These are phyloP conservation scores for Agrypnia vestita DNA, from an alignment of 1,140 invertebrate genomes.

Conservation along the genomic window DNA sequence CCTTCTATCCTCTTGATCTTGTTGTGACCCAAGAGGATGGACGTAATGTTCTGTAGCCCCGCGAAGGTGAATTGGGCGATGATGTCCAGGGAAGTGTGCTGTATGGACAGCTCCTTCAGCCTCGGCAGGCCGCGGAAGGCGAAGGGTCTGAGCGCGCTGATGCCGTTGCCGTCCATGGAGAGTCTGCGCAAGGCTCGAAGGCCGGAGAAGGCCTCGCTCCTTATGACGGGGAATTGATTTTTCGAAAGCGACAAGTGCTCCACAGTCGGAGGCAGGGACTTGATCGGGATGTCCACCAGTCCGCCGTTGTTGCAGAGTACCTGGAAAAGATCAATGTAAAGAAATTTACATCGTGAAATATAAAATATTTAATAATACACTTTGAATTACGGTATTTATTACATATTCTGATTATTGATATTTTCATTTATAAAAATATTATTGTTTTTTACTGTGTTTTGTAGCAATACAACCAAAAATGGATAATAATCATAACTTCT, in stretches of 20 bases:
- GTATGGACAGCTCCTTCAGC: conserved; percentile 84
- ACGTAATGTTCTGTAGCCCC: conserved; percentile 85
- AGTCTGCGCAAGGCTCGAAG: conserved; percentile 81
- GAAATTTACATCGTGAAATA: too few relatives aligned
- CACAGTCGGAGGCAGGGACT: conserved; percentile 80
- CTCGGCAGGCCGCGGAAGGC: conserved; percentile 85
- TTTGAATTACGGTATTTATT: too few relatives aligned
- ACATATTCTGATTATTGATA: too few relatives aligned
- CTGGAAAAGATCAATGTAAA: conserved; percentile 70
- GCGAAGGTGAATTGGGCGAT: conserved; percentile 88
- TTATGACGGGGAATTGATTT: conserved; percentile 84
- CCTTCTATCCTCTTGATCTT: conserved; percentile 84
- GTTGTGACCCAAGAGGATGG: conserved; percentile 84
- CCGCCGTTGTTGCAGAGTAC: conserved; percentile 89
- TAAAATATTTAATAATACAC: too few relatives aligned
- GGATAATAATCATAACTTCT: too few relatives aligned
- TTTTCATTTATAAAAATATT: too few relatives aligned
- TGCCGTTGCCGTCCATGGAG: conserved; percentile 85
- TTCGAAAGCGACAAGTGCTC: conserved; percentile 87
- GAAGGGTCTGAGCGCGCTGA: conserved; percentile 84
- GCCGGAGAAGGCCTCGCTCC: conserved; percentile 84
- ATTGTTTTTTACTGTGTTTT: too few relatives aligned
- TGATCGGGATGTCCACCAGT: conserved; percentile 83
- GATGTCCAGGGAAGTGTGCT: conserved; percentile 83
- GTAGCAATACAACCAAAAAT: too few relatives aligned